Evolutionary conservation across 2,888 invertebrate species (phyloP), one percentile per base, ranked within the genome.

Genomic region (Zeuzera pyrina): DNA sequence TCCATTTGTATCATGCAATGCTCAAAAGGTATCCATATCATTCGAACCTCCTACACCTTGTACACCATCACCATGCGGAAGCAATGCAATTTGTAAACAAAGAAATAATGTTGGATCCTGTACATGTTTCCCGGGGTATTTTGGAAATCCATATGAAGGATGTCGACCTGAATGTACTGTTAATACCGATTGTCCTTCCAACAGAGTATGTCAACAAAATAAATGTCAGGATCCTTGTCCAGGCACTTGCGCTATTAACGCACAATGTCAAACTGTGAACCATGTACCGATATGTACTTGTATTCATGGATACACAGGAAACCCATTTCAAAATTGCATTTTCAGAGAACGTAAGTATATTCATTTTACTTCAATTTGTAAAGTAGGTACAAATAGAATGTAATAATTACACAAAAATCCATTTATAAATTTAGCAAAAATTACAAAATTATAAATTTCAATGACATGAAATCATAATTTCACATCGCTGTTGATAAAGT

Each of bases 201-300:
- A 90, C 54, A 87, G 84, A 57, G 88, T 92, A 12, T 93, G 93
- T 47, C 85, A 89, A 35, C 87, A 88, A 59, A 89, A 89, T 52
- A 91, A 91, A 68, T 93, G 93, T 52, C 78, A 84, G 47, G 89
- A 91, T 61, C 92, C 92, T 5, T 92, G 92, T 51, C 89, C 89
- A 0, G 91, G 91, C 15, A 88, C 89, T 29, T 93, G 93, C 57
- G 92, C 90, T 10, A 78, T 83, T 45, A 91, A 91, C 57, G 89
- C 92, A 7, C 81, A 88, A 34, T 93, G 93, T 56, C 86, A 88
- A 53, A 89, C 90, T 12, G 78, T 91, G 2, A 90, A 89, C 52
- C 92, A 93, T 64, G 70, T 87, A 30, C 91, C 92, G 2, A 84
- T 87, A 36, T 92, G 92, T 52, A 86, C 86, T 36, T 93, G 92